These are phyloP conservation scores for Nebria salina DNA, from an alignment of 2,888 invertebrate species.

Conservation along the genomic window DNA sequence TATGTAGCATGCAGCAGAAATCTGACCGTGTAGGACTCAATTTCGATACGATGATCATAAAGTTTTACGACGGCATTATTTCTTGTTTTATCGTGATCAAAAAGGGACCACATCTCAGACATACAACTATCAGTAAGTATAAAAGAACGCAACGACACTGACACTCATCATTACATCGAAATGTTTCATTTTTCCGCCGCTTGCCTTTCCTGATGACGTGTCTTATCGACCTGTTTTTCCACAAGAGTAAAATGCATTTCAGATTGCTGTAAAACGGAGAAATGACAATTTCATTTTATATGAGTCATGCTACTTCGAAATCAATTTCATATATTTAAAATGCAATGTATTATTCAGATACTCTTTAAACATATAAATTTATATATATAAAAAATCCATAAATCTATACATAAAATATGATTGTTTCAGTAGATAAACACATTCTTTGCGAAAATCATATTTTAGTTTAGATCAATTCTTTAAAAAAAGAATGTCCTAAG, in stretches of 20 bases:
- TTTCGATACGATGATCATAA: conserved; percentile 28
- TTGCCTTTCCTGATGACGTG: neutral
- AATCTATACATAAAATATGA: no score
- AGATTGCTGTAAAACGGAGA: neutral
- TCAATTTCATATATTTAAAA: no score
- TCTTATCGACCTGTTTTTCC: neutral
- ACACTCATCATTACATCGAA: conserved; percentile 12
- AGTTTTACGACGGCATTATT: conserved; percentile 26
- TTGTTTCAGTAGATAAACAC: no score
- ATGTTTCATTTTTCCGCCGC: neutral
- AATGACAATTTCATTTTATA: conserved; percentile 1
- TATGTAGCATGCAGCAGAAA: conserved; percentile 3
- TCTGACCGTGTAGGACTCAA: conserved; percentile 18
- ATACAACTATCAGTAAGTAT: neutral
- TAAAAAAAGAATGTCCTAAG: neutral
- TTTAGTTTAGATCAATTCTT: neutral
- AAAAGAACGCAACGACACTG: neutral
- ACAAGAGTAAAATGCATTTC: neutral
- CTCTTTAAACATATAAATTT: no score
- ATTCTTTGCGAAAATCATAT: no score
- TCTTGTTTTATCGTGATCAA: conserved; percentile 3
- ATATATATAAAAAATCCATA: no score
- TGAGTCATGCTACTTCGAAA: neutral
- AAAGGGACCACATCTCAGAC: conserved; percentile 12
- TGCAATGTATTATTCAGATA: no score